Percentiles rank a stretch among this genome's conserved stretches.
Evolutionary conservation across 2,113 vertebrate species (phyloP).

Genomic region (Sigmodon hispidus): DNA sequence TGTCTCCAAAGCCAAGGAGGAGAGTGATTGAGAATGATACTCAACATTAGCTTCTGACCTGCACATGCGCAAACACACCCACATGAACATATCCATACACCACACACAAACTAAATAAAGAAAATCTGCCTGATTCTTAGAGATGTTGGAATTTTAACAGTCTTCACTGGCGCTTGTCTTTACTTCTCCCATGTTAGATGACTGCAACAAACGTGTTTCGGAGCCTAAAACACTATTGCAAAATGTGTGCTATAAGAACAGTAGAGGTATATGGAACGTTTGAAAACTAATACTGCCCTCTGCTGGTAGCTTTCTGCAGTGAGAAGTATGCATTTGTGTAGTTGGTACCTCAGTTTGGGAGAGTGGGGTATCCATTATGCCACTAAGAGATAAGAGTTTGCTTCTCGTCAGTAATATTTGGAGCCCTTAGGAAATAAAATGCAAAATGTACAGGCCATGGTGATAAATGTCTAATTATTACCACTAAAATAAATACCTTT

Average conservation of each 20-base stretch:
- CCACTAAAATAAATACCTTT: slow-evolving; percentile 1
- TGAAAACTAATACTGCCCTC: slow-evolving; percentile 76
- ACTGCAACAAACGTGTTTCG: neutral
- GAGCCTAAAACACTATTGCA: slow-evolving; percentile 38
- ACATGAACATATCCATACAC: neutral
- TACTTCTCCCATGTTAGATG: neutral
- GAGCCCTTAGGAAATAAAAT: slow-evolving; percentile 52
- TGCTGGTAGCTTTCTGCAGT: slow-evolving; percentile 65
- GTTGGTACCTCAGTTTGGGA: neutral
- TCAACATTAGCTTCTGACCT: neutral
- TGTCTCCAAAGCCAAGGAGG: neutral
- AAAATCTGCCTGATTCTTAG: neutral
- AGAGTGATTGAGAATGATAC: neutral
- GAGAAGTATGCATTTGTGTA: neutral
- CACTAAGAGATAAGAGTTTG: neutral
- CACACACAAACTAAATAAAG: neutral
- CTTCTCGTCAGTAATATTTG: slow-evolving; percentile 19
- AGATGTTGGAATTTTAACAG: slow-evolving; percentile 25
- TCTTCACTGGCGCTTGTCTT: slow-evolving; percentile 1
- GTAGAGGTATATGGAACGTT: neutral
- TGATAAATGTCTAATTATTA: neutral
- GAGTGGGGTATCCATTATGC: slow-evolving; percentile 6
- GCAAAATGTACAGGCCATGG: neutral
- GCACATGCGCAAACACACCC: neutral
- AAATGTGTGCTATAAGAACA: neutral